Evolutionary conservation across 2,113 vertebrate species (phyloP), one percentile per base, ranked within the genome.

Genomic region (Clinocottus analis): DNA sequence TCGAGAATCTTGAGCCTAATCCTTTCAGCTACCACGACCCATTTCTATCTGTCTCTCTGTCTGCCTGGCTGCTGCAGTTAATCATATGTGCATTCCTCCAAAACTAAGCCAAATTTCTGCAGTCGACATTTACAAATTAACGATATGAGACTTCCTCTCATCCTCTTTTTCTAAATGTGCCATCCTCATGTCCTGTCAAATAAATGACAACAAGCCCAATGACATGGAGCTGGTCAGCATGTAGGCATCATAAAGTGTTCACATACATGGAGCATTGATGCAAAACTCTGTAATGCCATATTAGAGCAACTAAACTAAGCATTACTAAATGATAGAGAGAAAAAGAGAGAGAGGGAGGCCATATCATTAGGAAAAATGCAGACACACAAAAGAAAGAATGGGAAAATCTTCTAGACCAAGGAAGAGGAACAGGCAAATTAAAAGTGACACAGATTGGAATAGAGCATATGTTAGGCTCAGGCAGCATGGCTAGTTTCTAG

Each of bases 371-470:
- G 66, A 66, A n/a, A 69, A 58, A 80, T 63, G 49, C 65, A 74
- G 66, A 72, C 61, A 75, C 49, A 79, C 61, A 43, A 67, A 64
- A 67, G 37, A 62, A 67, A 69, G 51, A 84, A 74, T 66, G 68
- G 72, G 81, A 75, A 64, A 82, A 58, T 64, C n/a, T 37, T 37
- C 23, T 47, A 63, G 83, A 82, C 33, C 62, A 74, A 76, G 65
- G 71, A 89, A 94, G 87, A 83, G 88, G 94, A 96, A 96, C 95
- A 64, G 92, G 95, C 95, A 98, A 98, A 98, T 97, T 95, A 97
- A 96, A 96, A 98, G 94, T 96, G 97, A 98, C 95, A 83, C 86
- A 81, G 94, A 96, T 96, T 96, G 95, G 96, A 98, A 95, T 94
- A 94, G 96, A 98, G 95, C 98, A 98, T 98, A 97, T 98, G 97